Percentiles rank a stretch among this genome's conserved stretches.
phyloP scores from a whole-genome alignment of 1,140 invertebrate genomes.

The Homarus americanus region DNA sequence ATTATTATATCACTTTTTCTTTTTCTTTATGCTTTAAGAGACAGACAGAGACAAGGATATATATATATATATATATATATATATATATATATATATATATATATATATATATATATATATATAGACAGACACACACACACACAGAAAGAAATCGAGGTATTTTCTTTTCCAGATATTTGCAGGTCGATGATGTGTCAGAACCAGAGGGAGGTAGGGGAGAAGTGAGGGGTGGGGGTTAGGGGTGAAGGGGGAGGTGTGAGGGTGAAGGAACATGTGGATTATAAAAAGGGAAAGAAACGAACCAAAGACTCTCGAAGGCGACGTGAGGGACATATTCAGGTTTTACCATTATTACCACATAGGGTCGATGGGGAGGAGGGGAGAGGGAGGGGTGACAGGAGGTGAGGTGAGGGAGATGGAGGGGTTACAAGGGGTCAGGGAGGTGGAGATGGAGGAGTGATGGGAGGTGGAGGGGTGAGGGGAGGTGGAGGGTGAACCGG shows the following conservation, averaged over 20 bases:
- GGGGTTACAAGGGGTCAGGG: background rate
- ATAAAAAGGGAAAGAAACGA: no score
- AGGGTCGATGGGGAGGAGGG: background rate
- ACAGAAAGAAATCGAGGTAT: background rate
- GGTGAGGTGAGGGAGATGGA: background rate
- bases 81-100: background rate
- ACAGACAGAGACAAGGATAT: background rate
- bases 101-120: background rate
- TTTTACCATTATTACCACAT: no score
- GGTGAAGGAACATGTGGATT: no score
- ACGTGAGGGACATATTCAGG: no score
- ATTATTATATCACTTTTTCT: no score
- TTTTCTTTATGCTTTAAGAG: no score
- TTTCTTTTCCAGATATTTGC: background rate
- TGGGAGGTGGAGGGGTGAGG: background rate
- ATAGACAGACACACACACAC: background rate
- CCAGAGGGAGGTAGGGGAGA: no score
- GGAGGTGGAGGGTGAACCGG: background rate
- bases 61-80: slow-evolving; percentile 20
- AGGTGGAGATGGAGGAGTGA: background rate
- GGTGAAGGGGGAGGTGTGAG: no score
- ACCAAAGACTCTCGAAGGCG: no score
- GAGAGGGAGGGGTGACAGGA: background rate
- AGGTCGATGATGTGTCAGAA: no score
- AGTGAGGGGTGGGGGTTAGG: no score